Evolutionary conservation across 1,140 invertebrate genomes (phyloP), one percentile per base, ranked within the genome.

Genomic region (Pteromalus puparum): DNA sequence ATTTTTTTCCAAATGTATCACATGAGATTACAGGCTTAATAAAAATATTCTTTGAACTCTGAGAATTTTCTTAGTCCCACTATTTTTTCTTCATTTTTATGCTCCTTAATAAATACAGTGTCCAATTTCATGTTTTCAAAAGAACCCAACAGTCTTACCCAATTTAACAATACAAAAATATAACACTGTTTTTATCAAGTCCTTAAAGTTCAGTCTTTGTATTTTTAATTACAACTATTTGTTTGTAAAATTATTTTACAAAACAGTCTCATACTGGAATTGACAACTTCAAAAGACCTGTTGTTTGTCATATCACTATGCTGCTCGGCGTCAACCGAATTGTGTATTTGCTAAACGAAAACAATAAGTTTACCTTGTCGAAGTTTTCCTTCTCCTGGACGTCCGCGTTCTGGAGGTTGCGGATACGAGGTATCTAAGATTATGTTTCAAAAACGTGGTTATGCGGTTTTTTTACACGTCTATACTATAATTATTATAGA

Each of bases 321-420:
- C 42, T 70, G 26, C 9, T 70, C 26, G 46, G 18, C 74, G 42
- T 24, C 67, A 82, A 74, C 30, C n/a, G 80, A 81, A 81, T 85
- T 72, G 83, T 73, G 42, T 67, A 78, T 80, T 80, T 78, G 67
- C 87, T 88, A 87, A 87, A 87, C 88, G 86, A 87, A 86, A 83
- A 88, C 83, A 90, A 87, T 89, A 88, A 88, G 87, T 94, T 93
- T 95, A 97, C 96, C 94, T 96, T 95, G 87, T 96, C 94, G 91
- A 97, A 95, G 89, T 95, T 95, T 90, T 97, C 96, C 92, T 94
- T 95, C 90, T 96, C 95, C 87, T 95, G 94, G 82, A 95, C 93
- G 83, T 96, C 95, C 83, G 91, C 89, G 78, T 90, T 91, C 89
- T 92, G 92, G 85, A 92, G 89, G 89, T 92, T 93, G 88, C 93